These are phyloP conservation scores for Autographa pulchrina DNA, from an alignment of 2,888 invertebrate species.

Conservation along the genomic window DNA sequence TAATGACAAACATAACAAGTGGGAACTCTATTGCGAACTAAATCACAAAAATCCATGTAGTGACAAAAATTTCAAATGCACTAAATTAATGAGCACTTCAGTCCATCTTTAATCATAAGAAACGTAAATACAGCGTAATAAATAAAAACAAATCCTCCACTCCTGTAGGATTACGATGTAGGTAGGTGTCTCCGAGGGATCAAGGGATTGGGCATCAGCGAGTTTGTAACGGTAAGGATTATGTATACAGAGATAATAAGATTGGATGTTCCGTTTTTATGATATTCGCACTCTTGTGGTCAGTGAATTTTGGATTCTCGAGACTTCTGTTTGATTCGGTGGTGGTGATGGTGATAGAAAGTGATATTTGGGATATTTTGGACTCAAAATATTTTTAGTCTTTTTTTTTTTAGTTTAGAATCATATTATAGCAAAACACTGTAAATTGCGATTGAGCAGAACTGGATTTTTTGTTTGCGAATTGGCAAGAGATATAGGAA, in stretches of 20 bases:
- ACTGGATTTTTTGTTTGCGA: too few relatives aligned
- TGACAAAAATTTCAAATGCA: background rate
- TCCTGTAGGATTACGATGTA: slow-evolving; percentile 39
- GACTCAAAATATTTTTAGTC: too few relatives aligned
- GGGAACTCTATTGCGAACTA: too few relatives aligned
- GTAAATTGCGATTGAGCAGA: too few relatives aligned
- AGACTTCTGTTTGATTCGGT: too few relatives aligned
- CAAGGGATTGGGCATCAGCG: slow-evolving; percentile 50
- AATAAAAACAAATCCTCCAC: slow-evolving; percentile 31
- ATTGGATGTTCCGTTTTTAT: slow-evolving; percentile 1
- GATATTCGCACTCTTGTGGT: background rate
- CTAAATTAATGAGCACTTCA: slow-evolving; percentile 24
- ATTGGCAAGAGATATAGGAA: too few relatives aligned
- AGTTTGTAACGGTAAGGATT: slow-evolving; percentile 52
- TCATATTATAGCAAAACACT: too few relatives aligned
- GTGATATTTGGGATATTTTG: too few relatives aligned
- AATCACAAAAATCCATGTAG: background rate
- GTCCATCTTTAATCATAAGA: background rate
- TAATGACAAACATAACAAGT: too few relatives aligned
- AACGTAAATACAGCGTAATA: slow-evolving; percentile 21
- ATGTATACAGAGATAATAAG: slow-evolving; percentile 29
- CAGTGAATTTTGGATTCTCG: background rate
- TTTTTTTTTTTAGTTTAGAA: too few relatives aligned
- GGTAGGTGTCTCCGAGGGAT: slow-evolving; percentile 55
- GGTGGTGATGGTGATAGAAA: too few relatives aligned